phyloP scores from a whole-genome alignment of 2,888 invertebrate species.

The Drosophila stalkeri region DNA sequence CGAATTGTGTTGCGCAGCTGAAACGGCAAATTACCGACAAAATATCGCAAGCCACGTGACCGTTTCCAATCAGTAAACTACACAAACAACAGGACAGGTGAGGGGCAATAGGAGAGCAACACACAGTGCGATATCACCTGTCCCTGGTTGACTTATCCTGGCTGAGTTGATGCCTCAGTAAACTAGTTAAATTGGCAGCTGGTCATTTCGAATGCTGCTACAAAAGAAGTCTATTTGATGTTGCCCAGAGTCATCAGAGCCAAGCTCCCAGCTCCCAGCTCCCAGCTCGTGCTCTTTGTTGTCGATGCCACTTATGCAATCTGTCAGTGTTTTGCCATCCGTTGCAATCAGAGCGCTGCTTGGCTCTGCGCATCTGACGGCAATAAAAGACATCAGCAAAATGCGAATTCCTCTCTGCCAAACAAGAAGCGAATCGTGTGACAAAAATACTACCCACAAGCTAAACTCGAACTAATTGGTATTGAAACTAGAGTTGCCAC shows the following conservation, averaged over 20 bases:
- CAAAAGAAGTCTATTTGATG: slow-evolving; percentile 11
- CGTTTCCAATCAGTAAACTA: slow-evolving; percentile 29
- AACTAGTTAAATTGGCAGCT: slow-evolving; percentile 21
- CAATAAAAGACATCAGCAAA: slow-evolving; percentile 37
- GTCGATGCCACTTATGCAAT: slow-evolving; percentile 38
- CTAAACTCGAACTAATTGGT: slow-evolving; percentile 3
- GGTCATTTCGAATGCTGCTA: slow-evolving; percentile 8
- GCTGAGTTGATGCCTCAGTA: slow-evolving; percentile 7
- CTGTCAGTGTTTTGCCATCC: slow-evolving; percentile 27
- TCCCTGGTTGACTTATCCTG: slow-evolving; percentile 18
- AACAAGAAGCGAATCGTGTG: slow-evolving; percentile 14
- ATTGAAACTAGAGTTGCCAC: not conserved
- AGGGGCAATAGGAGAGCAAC: not conserved
- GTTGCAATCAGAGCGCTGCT: slow-evolving; percentile 18
- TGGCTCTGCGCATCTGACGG: slow-evolving; percentile 20
- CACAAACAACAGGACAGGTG: slow-evolving; percentile 3
- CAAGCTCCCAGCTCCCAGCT: not conserved
- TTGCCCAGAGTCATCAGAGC: slow-evolving; percentile 1
- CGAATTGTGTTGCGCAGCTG: not conserved
- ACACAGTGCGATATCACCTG: slow-evolving; percentile 24
- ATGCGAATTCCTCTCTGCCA: slow-evolving; percentile 13
- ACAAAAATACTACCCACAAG: slow-evolving; percentile 2
- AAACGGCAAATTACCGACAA: slow-evolving; percentile 35
- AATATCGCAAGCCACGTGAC: slow-evolving; percentile 37
- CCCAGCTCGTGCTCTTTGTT: slow-evolving; percentile 10